Evolutionary conservation across 2,797 vertebrate genomes (phyloP).

Genomic region (Xenopus petersii): DNA sequence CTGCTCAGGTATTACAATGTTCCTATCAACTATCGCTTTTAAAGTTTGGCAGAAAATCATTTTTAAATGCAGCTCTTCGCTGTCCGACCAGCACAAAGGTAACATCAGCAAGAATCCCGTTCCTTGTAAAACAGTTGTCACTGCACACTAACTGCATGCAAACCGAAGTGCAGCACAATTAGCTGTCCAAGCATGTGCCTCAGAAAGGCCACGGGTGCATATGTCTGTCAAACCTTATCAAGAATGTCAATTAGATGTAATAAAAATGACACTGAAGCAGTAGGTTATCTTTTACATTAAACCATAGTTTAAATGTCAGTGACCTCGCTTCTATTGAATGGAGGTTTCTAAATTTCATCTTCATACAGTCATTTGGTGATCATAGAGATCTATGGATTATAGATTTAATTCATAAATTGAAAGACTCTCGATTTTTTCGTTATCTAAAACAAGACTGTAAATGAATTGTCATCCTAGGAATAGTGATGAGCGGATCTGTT

Average conservation of each 20-base stretch:
- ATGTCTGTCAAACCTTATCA: conserved; percentile 60
- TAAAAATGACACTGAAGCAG: conserved; percentile 31
- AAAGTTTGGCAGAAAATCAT: conserved; percentile 70
- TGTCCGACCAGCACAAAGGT: conserved; percentile 65
- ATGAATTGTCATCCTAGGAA: no score
- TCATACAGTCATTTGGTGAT: no score
- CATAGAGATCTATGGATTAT: no score
- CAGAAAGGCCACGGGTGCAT: conserved; percentile 56
- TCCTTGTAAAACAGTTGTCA: conserved; percentile 31
- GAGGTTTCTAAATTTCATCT: no score
- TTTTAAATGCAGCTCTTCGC: conserved; percentile 57
- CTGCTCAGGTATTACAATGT: conserved; percentile 23
- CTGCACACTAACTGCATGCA: conserved; percentile 46
- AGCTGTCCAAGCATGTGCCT: conserved; percentile 53
- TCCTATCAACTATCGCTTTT: conserved; percentile 59
- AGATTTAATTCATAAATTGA: no score
- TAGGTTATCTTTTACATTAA: not conserved
- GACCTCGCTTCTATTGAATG: no score
- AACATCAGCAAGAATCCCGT: conserved; percentile 54
- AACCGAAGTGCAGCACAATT: conserved; percentile 56
- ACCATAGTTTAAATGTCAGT: not conserved
- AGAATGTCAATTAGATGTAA: conserved; percentile 49
- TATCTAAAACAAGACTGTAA: no score
- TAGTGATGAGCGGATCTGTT: no score
- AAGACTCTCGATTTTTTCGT: no score